Evolutionary conservation across 2,888 invertebrate genomes (phyloP).

Genomic region (Melanotus villosus): DNA sequence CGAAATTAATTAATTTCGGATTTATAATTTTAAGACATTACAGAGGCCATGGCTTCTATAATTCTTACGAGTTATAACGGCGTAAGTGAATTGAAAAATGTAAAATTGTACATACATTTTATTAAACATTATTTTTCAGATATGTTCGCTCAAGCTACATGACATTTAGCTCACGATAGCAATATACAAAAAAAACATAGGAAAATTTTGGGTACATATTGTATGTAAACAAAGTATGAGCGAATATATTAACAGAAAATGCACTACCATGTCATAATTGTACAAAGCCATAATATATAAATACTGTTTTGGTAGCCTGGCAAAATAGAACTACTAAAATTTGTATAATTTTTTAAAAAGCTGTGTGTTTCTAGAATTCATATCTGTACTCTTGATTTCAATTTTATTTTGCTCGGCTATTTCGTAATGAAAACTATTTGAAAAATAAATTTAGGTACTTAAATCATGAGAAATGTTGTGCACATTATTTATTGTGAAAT

Average conservation of each 20-base stretch:
- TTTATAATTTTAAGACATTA: neutral
- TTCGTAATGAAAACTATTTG: neutral
- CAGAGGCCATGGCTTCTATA: neutral
- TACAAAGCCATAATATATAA: conserved; percentile 10
- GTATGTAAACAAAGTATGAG: conserved; percentile 9
- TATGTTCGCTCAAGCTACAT: conserved; percentile 28
- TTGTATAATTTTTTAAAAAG: neutral
- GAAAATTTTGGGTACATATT: conserved; percentile 4
- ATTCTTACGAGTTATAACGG: conserved; percentile 16
- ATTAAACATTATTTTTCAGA: conserved; percentile 10
- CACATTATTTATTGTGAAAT: conserved; percentile 48
- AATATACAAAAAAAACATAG: conserved; percentile 14
- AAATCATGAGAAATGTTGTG: conserved; percentile 47
- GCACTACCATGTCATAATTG: conserved; percentile 21
- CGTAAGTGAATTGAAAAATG: conserved; percentile 20
- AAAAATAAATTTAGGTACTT: conserved; percentile 46
- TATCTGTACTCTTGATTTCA: neutral
- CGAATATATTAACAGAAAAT: conserved; percentile 22
- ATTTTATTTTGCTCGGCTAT: conserved; percentile 31
- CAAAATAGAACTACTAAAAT: conserved; percentile 14
- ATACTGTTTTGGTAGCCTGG: neutral
- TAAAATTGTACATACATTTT: conserved; percentile 29
- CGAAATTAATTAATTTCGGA: neutral
- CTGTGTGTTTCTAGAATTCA: neutral
- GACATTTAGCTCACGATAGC: conserved; percentile 24